phyloP scores from a whole-genome alignment of 2,888 invertebrate genomes.

The Hymenopus coronatus region DNA sequence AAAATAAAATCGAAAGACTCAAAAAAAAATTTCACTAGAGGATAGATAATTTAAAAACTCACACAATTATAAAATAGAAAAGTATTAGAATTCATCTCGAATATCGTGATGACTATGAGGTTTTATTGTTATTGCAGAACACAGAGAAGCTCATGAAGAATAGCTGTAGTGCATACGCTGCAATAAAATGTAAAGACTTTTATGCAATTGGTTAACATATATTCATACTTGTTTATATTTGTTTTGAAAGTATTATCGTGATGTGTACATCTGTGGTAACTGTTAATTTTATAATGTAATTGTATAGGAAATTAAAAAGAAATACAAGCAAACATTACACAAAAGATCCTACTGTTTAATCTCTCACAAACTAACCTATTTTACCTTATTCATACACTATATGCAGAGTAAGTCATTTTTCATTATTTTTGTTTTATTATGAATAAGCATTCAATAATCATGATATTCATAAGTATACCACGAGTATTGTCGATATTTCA shows the following conservation, averaged over 20 bases:
- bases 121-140: not conserved
- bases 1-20: too few relatives aligned
- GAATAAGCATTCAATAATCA: too few relatives aligned
- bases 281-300: not conserved
- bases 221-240: not conserved
- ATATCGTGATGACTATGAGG: not conserved
- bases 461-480: too few relatives aligned
- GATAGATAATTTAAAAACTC: too few relatives aligned
- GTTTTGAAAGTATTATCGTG: not conserved
- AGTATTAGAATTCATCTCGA: too few relatives aligned
- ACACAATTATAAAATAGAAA: too few relatives aligned
- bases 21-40: too few relatives aligned
- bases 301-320: not conserved
- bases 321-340: constrained; percentile 1
- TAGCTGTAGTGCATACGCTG: not conserved
- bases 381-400: too few relatives aligned
- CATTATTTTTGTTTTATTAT: too few relatives aligned
- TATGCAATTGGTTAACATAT: not conserved
- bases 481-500: too few relatives aligned
- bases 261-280: not conserved
- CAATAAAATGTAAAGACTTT: not conserved
- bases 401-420: too few relatives aligned
- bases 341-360: not conserved
- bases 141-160: not conserved
- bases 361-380: too few relatives aligned